Evolutionary conservation across 1,140 invertebrate genomes (phyloP), one percentile per base, ranked within the genome.

Genomic region (Dysdera silvatica): DNA sequence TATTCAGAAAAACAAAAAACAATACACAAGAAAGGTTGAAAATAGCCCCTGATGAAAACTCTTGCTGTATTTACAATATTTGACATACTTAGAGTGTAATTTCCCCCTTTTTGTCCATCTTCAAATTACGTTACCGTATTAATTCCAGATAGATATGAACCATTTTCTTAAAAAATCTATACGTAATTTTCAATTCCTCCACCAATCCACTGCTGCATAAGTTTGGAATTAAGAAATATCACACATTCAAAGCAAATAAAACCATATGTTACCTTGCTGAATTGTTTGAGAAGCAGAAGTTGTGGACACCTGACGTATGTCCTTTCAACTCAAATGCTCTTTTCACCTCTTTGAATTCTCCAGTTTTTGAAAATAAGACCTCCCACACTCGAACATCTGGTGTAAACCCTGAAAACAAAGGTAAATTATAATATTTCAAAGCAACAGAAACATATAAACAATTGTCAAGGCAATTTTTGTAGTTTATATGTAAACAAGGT

Each of bases 371-470:
- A 72, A 91, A 91, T 28, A 76, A 72, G 2, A 92, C 86, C 74
- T 91, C 87, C 85, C 87, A 91, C 1, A 92, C 83, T 77, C 89
- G 89, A 1, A 89, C 86, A 73, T 92, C 89, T 3, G 89, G 87
- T 2, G 87, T 85, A 73, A 92, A 93, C 32, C 89, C 88, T 82
- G 75, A 18, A 33, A 41, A 33, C 16, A 20, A 10, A 8, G 35
- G 2, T 8, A 23, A n/a, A n/a, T 7, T 28, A 29, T 26, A n/a
- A 24, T 28, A 49, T 14, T 49, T 5, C 23, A 49, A 14, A 20
- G 26, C n/a, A 10, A 49, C n/a, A 24, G 10, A 14, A n/a, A n/a
- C 2, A 8, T 3, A n/a, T 10, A 3, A 45, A 20, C 18, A 45
- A 3, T 20, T 5, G 24, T 23, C 12, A 45, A 45, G 24, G 20